Conservation (phyloP, 2,888 invertebrate species). For the Dicyrtomina minuta region DNA sequence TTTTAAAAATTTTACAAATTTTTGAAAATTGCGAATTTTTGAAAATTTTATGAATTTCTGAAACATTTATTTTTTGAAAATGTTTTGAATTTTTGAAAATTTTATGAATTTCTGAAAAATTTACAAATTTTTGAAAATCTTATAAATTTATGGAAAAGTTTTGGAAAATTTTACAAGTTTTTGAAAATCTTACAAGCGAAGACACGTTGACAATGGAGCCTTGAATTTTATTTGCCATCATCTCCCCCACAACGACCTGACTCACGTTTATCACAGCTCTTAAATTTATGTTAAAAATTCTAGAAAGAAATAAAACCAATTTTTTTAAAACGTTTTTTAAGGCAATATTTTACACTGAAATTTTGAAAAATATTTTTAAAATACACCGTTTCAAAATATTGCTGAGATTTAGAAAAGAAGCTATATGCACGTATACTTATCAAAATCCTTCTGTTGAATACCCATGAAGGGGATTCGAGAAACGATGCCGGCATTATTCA, state of each 20-base stretch:
- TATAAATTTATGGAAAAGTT: too few species aligned
- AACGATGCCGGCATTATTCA: constrained; percentile 16
- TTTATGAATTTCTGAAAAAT: too few species aligned
- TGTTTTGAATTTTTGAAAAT: not conserved
- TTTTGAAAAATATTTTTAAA: not conserved
- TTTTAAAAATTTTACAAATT: too few species aligned
- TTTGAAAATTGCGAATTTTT: too few species aligned
- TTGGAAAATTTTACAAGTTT: too few species aligned
- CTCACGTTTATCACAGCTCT: constrained; percentile 21
- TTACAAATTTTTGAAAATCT: too few species aligned
- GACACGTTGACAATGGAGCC: constrained; percentile 44
- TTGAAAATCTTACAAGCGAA: constrained; percentile 10
- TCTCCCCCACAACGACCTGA: constrained; percentile 16
- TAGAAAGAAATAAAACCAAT: not conserved
- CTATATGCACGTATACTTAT: constrained; percentile 5
- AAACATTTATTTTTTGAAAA: not conserved
- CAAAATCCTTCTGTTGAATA: constrained; percentile 7
- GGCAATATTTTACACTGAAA: too few species aligned
- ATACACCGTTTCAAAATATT: not conserved
- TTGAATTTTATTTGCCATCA: constrained; percentile 17
- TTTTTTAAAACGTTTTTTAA: too few species aligned
- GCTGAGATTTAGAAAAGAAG: not conserved
- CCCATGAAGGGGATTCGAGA: not conserved
- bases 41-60: too few species aligned
- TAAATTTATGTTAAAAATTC: constrained; percentile 28